phyloP scores from a whole-genome alignment of 53 echinoderm and acorn worm genomes.

The Astropecten irregularis region DNA sequence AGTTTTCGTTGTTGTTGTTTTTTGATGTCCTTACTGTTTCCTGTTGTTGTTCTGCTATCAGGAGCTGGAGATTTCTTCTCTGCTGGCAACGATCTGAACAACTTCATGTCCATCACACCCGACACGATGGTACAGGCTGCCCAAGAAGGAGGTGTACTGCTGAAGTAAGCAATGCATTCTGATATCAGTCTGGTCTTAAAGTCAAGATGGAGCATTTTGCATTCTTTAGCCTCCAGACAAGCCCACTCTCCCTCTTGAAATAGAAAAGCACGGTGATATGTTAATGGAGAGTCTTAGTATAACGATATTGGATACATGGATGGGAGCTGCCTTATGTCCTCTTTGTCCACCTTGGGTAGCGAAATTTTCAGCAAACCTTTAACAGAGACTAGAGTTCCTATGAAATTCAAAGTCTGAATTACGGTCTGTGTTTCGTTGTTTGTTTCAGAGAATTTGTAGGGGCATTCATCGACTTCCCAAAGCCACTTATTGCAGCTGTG shows the following conservation, averaged over 20 bases:
- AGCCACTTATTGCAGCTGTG: slow-evolving; percentile 87
- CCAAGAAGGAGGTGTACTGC: slow-evolving; percentile 59
- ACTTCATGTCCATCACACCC: slow-evolving; percentile 74
- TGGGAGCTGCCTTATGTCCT: no score
- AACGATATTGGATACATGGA: no score
- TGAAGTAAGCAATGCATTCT: slow-evolving; percentile 70
- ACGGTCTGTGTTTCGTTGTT: no score
- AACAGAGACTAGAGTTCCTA: no score
- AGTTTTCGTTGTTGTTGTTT: no score
- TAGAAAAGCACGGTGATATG: no score
- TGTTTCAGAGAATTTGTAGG: slow-evolving; percentile 73
- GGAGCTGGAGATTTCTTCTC: slow-evolving; percentile 95
- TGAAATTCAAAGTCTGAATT: no score
- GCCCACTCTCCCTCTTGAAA: neutral
- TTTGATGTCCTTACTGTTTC: no score
- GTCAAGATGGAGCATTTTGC: neutral
- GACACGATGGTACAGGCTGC: slow-evolving; percentile 68
- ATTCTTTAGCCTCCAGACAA: neutral
- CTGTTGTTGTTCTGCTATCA: no score
- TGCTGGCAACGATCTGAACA: slow-evolving; percentile 91
- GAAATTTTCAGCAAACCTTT: no score
- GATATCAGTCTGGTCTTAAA: neutral
- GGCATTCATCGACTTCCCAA: slow-evolving; percentile 86
- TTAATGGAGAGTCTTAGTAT: no score
- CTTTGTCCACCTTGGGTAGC: no score